These are phyloP conservation scores for Drosophila aff. DNA, from an alignment of 1,140 invertebrate species.

Conservation along the genomic window DNA sequence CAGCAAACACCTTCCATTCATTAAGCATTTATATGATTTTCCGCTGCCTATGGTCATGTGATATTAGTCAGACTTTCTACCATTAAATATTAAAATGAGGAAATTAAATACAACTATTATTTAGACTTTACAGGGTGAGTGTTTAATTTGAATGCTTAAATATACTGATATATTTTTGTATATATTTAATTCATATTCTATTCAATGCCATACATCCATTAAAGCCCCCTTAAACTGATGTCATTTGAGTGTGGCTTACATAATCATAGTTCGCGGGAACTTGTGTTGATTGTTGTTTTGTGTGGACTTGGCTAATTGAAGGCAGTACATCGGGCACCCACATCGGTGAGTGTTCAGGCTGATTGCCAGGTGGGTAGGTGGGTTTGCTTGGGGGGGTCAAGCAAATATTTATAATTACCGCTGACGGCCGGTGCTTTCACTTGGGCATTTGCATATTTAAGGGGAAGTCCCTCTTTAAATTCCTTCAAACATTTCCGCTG, in stretches of 20 bases:
- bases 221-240: constrained; percentile 9
- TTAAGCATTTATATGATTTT: constrained; percentile 46
- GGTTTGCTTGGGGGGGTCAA: neutral
- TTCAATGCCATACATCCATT: neutral
- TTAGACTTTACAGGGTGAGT: no score
- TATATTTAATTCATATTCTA: neutral
- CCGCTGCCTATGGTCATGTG: neutral
- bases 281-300: constrained; percentile 24
- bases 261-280: constrained; percentile 38
- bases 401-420: constrained; percentile 44
- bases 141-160: neutral
- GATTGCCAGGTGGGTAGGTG: constrained; percentile 15
- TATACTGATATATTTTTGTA: neutral
- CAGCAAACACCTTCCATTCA: constrained; percentile 17
- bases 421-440: constrained; percentile 12
- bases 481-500: constrained; percentile 1
- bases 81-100: accelerated
- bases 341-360: neutral
- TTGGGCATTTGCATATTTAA: constrained; percentile 26
- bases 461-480: constrained; percentile 2
- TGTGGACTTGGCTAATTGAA: constrained; percentile 39
- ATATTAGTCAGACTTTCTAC: neutral
- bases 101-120: neutral
- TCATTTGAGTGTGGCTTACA: constrained; percentile 27
- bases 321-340: constrained; percentile 4